Evolutionary conservation across 2,797 vertebrate genomes (phyloP), one percentile per base, ranked within the genome.

Genomic region (Avahi laniger): DNA sequence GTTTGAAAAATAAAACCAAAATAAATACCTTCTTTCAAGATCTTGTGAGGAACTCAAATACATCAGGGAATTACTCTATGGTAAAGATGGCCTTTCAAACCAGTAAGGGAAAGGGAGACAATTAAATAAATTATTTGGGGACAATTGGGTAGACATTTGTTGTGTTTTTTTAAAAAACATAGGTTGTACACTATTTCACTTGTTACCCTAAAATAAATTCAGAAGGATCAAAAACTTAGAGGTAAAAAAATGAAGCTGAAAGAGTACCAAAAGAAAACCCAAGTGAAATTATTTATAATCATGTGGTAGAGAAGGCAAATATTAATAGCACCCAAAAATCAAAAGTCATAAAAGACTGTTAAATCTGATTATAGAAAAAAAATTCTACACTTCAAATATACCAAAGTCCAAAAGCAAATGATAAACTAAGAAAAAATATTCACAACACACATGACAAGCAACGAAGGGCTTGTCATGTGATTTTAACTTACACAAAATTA

Each of bases 1-100:
- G 69, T 76, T 89, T 85, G 26, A 91, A 94, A 96, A 94, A 63
- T 73, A 83, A 84, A 67, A 90, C 33, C 72, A 65, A 86, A 35
- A 85, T 57, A 65, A 91, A 83, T 54, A 61, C 75, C 75, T 75
- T 81, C 2, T 88, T 92, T 94, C 33, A 85, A 85, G 33, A 85
- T 85, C 20, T 72, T 82, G 28, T 20, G 20, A 70, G 69, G 38
- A 92, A 86, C 11, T 91, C 54, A 92, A 79, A 94, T 73, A 82
- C 5, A 78, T 43, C 35, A 52, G 30, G 69, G 10, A 94, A 75
- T 72, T 69, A 75, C 14, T 92, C 41, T 69, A 48, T 30, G 41
- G 28, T 73, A 65, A 78, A 35, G 28, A 10, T 46, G 14, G 65
- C 9, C 72, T 24, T 18, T 83, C 59, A 81, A 91, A 41, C 18